Percentiles rank a stretch among this genome's conserved stretches.
These are phyloP conservation scores for Microcebus griseorufus DNA, from an alignment of 2,113 vertebrate species.

Conservation along the genomic window DNA sequence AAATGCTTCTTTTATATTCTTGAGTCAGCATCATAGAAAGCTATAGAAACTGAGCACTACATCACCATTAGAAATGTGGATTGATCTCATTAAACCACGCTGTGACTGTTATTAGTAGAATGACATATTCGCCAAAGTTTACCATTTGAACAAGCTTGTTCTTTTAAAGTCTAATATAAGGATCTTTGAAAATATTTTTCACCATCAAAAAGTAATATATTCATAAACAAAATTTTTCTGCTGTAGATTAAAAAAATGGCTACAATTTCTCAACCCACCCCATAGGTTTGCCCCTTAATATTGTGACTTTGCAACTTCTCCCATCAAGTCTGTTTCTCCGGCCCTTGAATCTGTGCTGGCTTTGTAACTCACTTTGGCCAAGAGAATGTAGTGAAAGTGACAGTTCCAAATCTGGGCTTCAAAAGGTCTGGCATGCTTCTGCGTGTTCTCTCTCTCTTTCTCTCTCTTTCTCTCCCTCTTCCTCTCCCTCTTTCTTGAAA, in stretches of 20 bases:
- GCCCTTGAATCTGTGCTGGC: neutral
- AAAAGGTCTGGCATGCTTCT: neutral
- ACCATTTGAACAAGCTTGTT: constrained; percentile 41
- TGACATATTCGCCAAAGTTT: constrained; percentile 44
- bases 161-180: neutral
- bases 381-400: neutral
- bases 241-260: neutral
- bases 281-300: neutral
- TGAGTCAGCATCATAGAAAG: neutral
- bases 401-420: neutral
- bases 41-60: neutral
- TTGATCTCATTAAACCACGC: neutral
- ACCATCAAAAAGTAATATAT: neutral
- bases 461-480: neutral
- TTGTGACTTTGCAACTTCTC: neutral
- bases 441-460: neutral
- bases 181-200: neutral
- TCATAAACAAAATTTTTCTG: neutral
- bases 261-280: neutral
- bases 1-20: constrained; percentile 46
- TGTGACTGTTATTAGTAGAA: neutral
- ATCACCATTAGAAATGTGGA: neutral
- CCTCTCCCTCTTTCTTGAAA: neutral
- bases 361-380: neutral
- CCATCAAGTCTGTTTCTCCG: neutral